Evolutionary conservation across 37 sponge, comb jelly and placozoan genomes (phyloP), one percentile per base, ranked within the genome.

Genomic region (Sycon ciliatum): DNA sequence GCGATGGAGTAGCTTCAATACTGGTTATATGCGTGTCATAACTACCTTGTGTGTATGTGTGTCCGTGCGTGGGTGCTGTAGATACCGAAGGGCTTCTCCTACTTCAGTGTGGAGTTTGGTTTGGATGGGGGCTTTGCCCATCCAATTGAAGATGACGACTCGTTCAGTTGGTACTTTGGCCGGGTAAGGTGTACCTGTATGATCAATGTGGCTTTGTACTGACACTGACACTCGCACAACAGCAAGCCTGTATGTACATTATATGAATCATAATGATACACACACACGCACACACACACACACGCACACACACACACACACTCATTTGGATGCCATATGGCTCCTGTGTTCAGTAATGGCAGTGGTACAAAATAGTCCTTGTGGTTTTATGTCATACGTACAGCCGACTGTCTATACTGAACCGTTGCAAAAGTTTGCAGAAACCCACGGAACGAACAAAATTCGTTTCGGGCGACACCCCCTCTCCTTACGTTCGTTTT

Each of bases 61-160:
- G 54, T n/a, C n/a, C n/a, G n/a, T n/a, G n/a, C n/a, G n/a, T n/a
- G n/a, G n/a, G n/a, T n/a, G n/a, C n/a, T 46, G 13, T 46, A 46
- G 53, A 46, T 94, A 13, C 95, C 95, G 5, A 38, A 37, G 16
- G 90, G 95, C 0, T 75, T 95, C 18, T 88, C 95, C 1, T 89
- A 84, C 66, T 95, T 95, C 49, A 79, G 65, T 67, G 91, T 89
- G 0, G 86, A 95, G 65, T 95, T 95, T 82, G 90, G 88, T 23
- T 38, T 71, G 1, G 83, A 82, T 69, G 83, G 88, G 53, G 95
- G 95, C 20, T 95, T 67, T 80, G 95, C 83, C 2, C 95, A 95
- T 63, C 74, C 89, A 28, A 87, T 89, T 78, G 95, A 94, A 57
- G 87, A 94, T 67, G 68, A 74, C 16, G 39, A 57, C 5, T 53